Conservation (phyloP, 2,113 vertebrate species). For the Dunckerocampus dactyliophorus region DNA sequence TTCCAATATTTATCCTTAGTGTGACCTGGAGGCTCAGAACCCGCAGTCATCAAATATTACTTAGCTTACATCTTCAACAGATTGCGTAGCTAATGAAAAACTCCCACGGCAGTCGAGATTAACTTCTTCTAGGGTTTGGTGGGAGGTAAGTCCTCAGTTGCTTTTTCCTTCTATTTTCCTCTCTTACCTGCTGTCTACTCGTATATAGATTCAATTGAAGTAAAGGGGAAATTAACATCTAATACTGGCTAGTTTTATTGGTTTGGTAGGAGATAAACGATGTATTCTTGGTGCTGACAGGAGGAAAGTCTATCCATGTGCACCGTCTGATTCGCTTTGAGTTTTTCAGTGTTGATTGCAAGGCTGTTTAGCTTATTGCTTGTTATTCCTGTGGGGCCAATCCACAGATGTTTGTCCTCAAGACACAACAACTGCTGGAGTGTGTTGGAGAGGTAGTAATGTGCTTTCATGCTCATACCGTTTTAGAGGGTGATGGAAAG, state of each 20-base stretch:
- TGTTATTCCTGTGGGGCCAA: background rate
- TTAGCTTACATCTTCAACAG: slow-evolving; percentile 61
- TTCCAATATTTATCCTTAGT: slow-evolving; percentile 49
- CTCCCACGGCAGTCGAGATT: slow-evolving; percentile 57
- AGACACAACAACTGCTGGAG: background rate
- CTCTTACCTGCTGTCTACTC: slow-evolving; percentile 52
- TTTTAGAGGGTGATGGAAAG: background rate
- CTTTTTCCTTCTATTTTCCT: slow-evolving; percentile 42
- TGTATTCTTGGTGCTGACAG: slow-evolving; percentile 23
- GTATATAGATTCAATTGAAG: slow-evolving; percentile 57
- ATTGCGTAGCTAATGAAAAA: slow-evolving; percentile 66
- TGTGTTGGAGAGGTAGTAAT: background rate
- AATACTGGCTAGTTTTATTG: slow-evolving; percentile 65
- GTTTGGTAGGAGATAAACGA: slow-evolving; percentile 58
- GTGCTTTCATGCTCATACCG: background rate
- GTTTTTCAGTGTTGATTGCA: slow-evolving; percentile 18
- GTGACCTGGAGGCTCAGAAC: slow-evolving; percentile 39
- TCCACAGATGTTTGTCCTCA: background rate
- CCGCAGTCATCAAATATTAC: slow-evolving; percentile 56
- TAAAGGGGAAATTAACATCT: slow-evolving; percentile 64
- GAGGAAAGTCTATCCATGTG: slow-evolving; percentile 10
- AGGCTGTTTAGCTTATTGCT: slow-evolving; percentile 13
- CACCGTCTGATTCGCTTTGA: slow-evolving; percentile 32
- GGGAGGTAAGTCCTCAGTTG: slow-evolving; percentile 55
- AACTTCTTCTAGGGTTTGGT: slow-evolving; percentile 59